phyloP scores from a whole-genome alignment of 2,113 vertebrate genomes.

The Strix uralensis region DNA sequence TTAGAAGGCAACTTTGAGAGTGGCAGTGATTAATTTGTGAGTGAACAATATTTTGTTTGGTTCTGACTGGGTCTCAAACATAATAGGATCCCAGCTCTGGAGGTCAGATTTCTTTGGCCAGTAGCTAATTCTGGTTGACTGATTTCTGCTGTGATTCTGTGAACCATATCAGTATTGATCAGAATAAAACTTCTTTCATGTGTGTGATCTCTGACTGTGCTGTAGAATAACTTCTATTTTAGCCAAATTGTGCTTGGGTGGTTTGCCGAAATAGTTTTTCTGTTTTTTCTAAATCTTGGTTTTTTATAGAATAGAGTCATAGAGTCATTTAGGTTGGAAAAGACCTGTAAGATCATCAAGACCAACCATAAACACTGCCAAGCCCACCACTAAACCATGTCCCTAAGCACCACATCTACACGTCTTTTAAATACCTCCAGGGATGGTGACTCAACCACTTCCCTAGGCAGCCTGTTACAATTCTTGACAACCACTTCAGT shows the following conservation, averaged over 20 bases:
- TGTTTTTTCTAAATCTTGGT: neutral
- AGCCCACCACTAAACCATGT: no score
- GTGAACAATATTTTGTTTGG: neutral
- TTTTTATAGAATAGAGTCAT: neutral
- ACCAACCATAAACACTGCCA: no score
- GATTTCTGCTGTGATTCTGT: neutral
- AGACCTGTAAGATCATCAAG: no score
- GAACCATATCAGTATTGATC: neutral
- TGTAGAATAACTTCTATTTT: neutral
- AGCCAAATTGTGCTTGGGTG: neutral
- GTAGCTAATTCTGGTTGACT: neutral
- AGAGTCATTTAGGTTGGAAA: no score
- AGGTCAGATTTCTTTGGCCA: neutral
- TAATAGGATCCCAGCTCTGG: neutral
- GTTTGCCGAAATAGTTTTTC: neutral
- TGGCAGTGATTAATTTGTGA: neutral
- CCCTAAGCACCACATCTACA: no score
- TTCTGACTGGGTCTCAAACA: neutral
- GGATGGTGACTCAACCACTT: no score
- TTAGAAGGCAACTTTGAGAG: neutral
- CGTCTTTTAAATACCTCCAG: no score
- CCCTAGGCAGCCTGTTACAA: no score
- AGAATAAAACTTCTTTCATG: neutral
- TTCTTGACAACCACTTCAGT: no score
- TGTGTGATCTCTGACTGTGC: neutral